Evolutionary conservation across 2,113 vertebrate genomes (phyloP).

Genomic region (Scomber japonicus): DNA sequence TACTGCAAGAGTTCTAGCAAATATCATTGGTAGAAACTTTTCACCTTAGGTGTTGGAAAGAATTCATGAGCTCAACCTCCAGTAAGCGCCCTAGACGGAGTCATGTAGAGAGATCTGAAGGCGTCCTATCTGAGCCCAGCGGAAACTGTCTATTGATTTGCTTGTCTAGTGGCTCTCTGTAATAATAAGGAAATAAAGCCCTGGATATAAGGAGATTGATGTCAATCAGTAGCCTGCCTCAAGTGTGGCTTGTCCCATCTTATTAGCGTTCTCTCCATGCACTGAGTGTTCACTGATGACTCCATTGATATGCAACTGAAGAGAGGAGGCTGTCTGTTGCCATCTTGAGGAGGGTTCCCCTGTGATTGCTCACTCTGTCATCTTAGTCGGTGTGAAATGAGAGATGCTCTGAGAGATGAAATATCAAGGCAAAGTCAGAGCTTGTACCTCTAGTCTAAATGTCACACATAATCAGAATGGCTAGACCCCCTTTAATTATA

Average conservation of each 20-base stretch:
- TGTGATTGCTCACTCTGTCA: slow-evolving; percentile 73
- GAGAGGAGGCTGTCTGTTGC: slow-evolving; percentile 68
- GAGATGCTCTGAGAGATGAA: slow-evolving; percentile 42
- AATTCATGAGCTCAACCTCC: slow-evolving; percentile 47
- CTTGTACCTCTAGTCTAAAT: slow-evolving; percentile 29
- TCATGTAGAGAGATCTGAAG: slow-evolving; percentile 50
- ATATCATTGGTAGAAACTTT: slow-evolving; percentile 25
- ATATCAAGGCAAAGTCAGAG: slow-evolving; percentile 36
- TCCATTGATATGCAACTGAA: slow-evolving; percentile 80
- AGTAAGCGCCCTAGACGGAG: slow-evolving; percentile 44
- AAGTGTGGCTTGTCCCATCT: slow-evolving; percentile 76
- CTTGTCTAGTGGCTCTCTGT: slow-evolving; percentile 75
- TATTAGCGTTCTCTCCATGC: slow-evolving; percentile 77
- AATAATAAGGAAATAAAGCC: slow-evolving; percentile 83
- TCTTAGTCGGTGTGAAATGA: slow-evolving; percentile 32
- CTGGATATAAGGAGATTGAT: slow-evolving; percentile 81
- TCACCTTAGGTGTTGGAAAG: slow-evolving; percentile 18
- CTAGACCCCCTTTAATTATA: slow-evolving; percentile 17
- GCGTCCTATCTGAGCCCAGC: slow-evolving; percentile 51
- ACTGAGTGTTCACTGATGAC: slow-evolving; percentile 79
- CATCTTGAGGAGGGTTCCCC: slow-evolving; percentile 74
- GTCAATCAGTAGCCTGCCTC: slow-evolving; percentile 78
- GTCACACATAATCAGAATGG: slow-evolving; percentile 23
- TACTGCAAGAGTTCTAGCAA: background rate
- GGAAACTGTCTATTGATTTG: slow-evolving; percentile 80